Evolutionary conservation across 2,113 vertebrate genomes (phyloP).

Genomic region (Peromyscus californicus): DNA sequence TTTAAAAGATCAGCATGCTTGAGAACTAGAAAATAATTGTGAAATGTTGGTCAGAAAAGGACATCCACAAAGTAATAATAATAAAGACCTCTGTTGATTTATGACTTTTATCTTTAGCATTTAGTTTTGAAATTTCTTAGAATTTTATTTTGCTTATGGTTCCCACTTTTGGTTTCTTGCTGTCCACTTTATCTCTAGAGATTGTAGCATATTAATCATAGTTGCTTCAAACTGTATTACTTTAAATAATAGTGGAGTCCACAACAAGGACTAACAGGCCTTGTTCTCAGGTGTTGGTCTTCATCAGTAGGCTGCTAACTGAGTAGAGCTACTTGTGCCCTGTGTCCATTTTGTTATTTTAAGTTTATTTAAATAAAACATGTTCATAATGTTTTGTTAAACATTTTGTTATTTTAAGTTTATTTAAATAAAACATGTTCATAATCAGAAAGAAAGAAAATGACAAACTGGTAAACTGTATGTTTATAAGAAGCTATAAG

Average conservation of each 20-base stretch:
- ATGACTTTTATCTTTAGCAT: neutral
- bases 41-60: neutral
- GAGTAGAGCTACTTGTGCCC: neutral
- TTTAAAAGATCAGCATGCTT: constrained; percentile 4
- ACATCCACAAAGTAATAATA: neutral
- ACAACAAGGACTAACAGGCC: neutral
- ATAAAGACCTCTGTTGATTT: neutral
- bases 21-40: constrained; percentile 45
- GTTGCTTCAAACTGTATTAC: neutral
- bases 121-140: neutral
- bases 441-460: neutral
- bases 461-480: constrained; percentile 1
- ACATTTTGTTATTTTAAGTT: no score
- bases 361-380: neutral
- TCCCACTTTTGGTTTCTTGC: neutral
- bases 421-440: neutral
- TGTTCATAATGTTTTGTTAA: no score
- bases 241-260: neutral
- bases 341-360: neutral
- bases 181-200: neutral
- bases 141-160: neutral
- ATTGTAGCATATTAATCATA: neutral
- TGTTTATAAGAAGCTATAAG: constrained; percentile 13
- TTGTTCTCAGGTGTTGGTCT: no score
- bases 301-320: neutral